phyloP scores from a whole-genome alignment of 2,888 invertebrate species.

The Rhodophaea formosa region DNA sequence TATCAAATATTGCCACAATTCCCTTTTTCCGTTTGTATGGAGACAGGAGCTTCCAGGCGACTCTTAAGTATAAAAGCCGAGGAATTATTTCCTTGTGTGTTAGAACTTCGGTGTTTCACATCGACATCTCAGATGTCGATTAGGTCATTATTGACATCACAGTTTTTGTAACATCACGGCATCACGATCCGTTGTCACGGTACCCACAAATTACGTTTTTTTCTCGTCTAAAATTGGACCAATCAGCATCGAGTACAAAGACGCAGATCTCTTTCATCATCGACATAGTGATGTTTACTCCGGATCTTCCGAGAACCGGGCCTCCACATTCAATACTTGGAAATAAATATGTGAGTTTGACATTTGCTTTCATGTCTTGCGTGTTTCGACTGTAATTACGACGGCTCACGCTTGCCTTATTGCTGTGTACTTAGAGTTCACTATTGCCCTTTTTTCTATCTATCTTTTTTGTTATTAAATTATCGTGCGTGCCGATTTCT shows the following conservation, averaged over 20 bases:
- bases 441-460: conserved; percentile 56
- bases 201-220: conserved; percentile 63
- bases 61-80: too few relatives aligned
- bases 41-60: too few relatives aligned
- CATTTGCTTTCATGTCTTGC: conserved; percentile 81
- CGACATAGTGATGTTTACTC: conserved; percentile 79
- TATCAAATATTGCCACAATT: too few relatives aligned
- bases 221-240: conserved; percentile 69
- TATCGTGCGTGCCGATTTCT: conserved; percentile 80
- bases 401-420: conserved; percentile 49
- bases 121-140: too few relatives aligned
- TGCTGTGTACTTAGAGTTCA: conserved; percentile 53
- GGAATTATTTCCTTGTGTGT: too few relatives aligned
- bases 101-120: too few relatives aligned
- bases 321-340: conserved; percentile 79
- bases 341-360: conserved; percentile 82
- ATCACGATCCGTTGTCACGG: conserved; percentile 68
- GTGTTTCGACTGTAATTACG: conserved; percentile 76
- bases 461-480: conserved; percentile 78
- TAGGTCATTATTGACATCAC: too few relatives aligned
- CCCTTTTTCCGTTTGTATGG: too few relatives aligned
- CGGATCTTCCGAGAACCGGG: conserved; percentile 73
- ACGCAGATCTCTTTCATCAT: conserved; percentile 80
- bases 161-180: conserved; percentile 40
- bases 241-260: conserved; percentile 79